phyloP scores from a whole-genome alignment of 2,888 invertebrate species.

The Microdon myrmicae region DNA sequence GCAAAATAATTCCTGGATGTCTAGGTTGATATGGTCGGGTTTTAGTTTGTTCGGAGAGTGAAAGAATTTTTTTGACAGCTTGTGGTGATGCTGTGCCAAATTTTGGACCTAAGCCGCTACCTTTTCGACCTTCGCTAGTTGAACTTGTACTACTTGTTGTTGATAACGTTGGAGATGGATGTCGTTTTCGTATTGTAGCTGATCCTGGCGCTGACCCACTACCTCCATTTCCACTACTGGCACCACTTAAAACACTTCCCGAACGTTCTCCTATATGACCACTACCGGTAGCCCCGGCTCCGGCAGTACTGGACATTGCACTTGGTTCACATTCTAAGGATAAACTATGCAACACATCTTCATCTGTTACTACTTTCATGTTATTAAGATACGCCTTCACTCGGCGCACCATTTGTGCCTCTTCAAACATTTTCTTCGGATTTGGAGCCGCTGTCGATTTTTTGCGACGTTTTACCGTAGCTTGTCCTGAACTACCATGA shows the following conservation, averaged over 20 bases:
- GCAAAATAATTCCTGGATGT: slow-evolving; percentile 72
- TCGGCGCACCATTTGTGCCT: slow-evolving; percentile 97
- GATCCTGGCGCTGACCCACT: slow-evolving; percentile 69
- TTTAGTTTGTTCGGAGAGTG: slow-evolving; percentile 88
- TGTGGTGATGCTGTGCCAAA: slow-evolving; percentile 92
- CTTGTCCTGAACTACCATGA: slow-evolving; percentile 71
- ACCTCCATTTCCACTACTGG: no score
- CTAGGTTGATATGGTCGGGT: slow-evolving; percentile 89
- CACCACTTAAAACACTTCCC: slow-evolving; percentile 69
- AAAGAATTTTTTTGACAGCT: slow-evolving; percentile 93
- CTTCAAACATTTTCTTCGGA: slow-evolving; percentile 98
- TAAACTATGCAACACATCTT: slow-evolving; percentile 86
- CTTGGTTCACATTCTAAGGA: slow-evolving; percentile 88
- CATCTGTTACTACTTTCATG: slow-evolving; percentile 87
- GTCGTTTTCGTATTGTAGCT: slow-evolving; percentile 76
- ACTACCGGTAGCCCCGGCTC: slow-evolving; percentile 58
- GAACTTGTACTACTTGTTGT: slow-evolving; percentile 92
- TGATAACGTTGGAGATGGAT: slow-evolving; percentile 92
- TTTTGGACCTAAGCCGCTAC: slow-evolving; percentile 70
- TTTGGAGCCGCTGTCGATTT: slow-evolving; percentile 91
- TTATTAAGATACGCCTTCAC: slow-evolving; percentile 96
- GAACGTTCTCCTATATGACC: slow-evolving; percentile 58
- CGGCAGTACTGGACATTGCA: slow-evolving; percentile 58
- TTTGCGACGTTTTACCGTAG: slow-evolving; percentile 89
- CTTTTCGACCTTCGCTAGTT: slow-evolving; percentile 79